Base-by-base conservation (phyloP, 2,888 invertebrate genomes). In the Rotaria macrura region DNA sequence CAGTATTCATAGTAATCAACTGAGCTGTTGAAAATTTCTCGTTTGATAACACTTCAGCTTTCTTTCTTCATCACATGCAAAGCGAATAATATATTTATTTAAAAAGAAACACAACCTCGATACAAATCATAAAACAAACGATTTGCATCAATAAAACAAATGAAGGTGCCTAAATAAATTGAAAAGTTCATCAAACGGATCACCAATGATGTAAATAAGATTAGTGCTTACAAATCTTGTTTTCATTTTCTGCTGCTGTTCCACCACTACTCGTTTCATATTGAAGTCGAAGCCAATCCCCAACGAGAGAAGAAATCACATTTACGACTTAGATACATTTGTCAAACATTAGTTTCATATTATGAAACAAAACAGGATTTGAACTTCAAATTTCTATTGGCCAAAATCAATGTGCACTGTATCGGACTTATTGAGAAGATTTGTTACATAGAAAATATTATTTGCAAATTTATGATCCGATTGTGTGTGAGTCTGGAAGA, bases 251-350 rank as follows among this genome's bases (percentile, higher is more conserved):
- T 2, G 34, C 14, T 4, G 84, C 25, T 43, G 34, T 54, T 43
- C 54, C 84, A 84, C 54, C 34, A 84, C 34, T 10, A n/a, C 49
- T 85, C 20, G 90, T 90, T 91, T 99, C 99, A 90, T 98, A 97
- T 90, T 99, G 98, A 91, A 98, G 99, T 88, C 98, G 93, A 94
- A 99, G 99, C 92, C 98, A 99, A 91, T 99, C 99, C 90, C 99
- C 99, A 25, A 99, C 98, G 0, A 99, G 99, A n/a, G 94, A 99
- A 99, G 94, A 99, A 99, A 93, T 99, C 98, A 98, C 98, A 99
- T 90, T 96, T 96, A 87, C 99, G 92, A 90, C 98, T 89, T 88
- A 98, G 97, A 91, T 99, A 99, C 95, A 98, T 95, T 91, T 97
- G 97, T 96, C 98, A 98, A 0, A 99, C 98, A 91, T 96, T 99